Conservation (phyloP, 2,113 vertebrate genomes). For the Alligator sinensis region DNA sequence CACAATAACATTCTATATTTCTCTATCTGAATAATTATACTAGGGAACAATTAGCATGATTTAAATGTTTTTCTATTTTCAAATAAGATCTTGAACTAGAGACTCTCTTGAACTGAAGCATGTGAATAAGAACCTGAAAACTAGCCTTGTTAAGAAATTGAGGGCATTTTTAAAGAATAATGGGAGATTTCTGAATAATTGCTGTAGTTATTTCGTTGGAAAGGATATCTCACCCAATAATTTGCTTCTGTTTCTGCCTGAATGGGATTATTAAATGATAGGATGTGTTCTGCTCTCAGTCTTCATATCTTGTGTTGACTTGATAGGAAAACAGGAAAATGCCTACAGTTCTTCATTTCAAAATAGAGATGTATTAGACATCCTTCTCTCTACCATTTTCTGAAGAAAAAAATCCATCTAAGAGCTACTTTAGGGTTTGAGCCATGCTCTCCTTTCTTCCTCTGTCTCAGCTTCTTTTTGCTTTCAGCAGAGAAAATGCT, state of each 20-base stretch:
- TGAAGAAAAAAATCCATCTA: neutral
- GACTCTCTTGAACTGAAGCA: neutral
- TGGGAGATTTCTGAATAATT: neutral
- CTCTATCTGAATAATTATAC: neutral
- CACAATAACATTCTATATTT: neutral
- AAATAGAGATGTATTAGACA: neutral
- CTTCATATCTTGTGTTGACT: neutral
- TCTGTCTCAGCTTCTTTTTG: slow-evolving; percentile 1
- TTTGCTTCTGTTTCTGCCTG: neutral
- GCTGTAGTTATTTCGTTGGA: neutral
- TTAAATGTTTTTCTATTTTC: neutral
- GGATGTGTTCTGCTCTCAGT: neutral
- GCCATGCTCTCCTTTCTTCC: neutral
- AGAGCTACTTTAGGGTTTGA: neutral
- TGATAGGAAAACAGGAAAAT: neutral
- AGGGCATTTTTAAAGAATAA: neutral
- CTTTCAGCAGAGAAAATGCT: neutral
- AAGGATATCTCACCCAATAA: neutral
- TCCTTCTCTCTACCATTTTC: neutral
- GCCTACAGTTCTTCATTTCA: neutral
- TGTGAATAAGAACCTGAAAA: neutral
- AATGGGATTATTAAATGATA: neutral
- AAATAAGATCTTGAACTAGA: neutral
- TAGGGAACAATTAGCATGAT: neutral
- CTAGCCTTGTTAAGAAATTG: neutral